These are phyloP conservation scores for Rhagophthalmus giganteus DNA, from an alignment of 2,888 invertebrate genomes.

Conservation along the genomic window DNA sequence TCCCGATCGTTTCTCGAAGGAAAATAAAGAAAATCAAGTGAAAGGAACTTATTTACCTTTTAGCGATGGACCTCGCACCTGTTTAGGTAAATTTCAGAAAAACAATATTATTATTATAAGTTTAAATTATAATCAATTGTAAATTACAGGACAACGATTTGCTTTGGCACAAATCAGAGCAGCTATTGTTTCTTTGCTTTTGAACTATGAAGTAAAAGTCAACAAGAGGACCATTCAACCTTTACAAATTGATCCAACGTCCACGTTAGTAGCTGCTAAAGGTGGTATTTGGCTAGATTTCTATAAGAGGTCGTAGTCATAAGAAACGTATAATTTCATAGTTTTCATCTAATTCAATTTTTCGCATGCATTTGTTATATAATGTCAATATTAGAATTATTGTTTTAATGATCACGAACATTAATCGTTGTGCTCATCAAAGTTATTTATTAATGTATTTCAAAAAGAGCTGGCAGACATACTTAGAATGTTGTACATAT, in stretches of 20 bases:
- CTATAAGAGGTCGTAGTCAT: no score
- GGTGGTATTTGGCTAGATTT: constrained; percentile 40
- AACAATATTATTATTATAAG: no score
- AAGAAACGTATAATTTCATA: no score
- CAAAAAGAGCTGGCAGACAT: no score
- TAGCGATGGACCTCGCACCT: constrained; percentile 44
- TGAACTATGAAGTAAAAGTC: constrained; percentile 45
- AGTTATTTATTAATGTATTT: no score
- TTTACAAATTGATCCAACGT: constrained; percentile 38
- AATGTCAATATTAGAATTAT: no score
- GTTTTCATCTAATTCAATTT: no score
- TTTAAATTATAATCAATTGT: background rate
- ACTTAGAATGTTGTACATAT: no score
- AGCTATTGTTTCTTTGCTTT: constrained; percentile 33
- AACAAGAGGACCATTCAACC: constrained; percentile 42
- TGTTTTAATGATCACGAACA: no score
- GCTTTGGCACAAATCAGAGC: constrained; percentile 39
- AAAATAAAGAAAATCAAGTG: constrained; percentile 38
- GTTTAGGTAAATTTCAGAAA: constrained; percentile 42
- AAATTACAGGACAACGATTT: constrained; percentile 37
- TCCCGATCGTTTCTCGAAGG: constrained; percentile 39
- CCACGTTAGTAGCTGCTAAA: constrained; percentile 34
- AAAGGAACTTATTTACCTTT: constrained; percentile 43
- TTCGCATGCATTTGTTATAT: no score
- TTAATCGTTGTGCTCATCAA: no score